phyloP scores from a whole-genome alignment of 2,113 vertebrate species.

The Macrotis lagotis region DNA sequence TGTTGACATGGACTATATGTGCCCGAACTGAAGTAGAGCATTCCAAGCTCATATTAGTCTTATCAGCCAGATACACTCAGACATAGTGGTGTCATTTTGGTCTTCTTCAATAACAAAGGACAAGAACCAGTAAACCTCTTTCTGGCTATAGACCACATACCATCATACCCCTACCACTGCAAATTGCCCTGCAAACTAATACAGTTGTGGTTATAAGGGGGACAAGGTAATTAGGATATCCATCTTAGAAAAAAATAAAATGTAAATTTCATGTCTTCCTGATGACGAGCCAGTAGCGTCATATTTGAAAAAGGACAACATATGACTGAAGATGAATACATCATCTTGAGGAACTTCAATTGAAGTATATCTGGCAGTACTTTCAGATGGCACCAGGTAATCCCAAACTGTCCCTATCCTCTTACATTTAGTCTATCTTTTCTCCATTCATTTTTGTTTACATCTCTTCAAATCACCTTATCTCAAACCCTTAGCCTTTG shows the following conservation, averaged over 20 bases:
- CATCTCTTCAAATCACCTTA: neutral
- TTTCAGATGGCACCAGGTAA: neutral
- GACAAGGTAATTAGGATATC: no score
- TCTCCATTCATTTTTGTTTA: neutral
- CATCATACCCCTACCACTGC: neutral
- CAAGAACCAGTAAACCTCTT: neutral
- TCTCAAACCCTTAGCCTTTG: neutral
- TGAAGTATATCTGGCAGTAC: neutral
- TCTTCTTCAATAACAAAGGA: no score
- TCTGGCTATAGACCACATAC: neutral
- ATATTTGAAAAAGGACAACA: neutral
- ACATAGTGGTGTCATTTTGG: no score
- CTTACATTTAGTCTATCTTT: neutral
- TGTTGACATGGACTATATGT: no score
- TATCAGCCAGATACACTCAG: no score
- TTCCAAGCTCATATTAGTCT: no score
- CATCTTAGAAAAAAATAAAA: neutral
- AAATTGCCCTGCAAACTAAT: no score
- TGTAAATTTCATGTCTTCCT: neutral
- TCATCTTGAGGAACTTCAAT: neutral
- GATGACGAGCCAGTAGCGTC: neutral
- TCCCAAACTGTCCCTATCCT: neutral
- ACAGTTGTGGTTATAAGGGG: no score
- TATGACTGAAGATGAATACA: fast-evolving
- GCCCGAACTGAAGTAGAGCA: no score